phyloP scores from a whole-genome alignment of 2,888 invertebrate genomes.

The Platerodrilus igneus region DNA sequence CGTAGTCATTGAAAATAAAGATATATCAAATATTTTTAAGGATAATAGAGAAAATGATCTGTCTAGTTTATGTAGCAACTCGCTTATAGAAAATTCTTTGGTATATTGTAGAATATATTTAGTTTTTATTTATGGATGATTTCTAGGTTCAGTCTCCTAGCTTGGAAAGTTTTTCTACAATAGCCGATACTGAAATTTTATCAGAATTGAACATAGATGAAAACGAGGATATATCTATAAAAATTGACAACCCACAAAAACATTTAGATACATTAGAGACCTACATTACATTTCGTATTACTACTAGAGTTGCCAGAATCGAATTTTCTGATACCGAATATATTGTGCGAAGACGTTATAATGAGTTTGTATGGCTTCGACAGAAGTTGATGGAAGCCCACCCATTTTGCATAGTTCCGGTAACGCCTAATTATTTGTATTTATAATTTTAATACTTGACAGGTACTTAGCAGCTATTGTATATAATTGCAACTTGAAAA shows the following conservation, averaged over 20 bases:
- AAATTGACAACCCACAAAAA: constrained; percentile 69
- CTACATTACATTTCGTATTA: constrained; percentile 64
- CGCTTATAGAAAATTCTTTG: constrained; percentile 43
- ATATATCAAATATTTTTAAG: constrained; percentile 40
- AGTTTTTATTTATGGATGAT: constrained; percentile 12
- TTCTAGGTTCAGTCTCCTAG: constrained; percentile 55
- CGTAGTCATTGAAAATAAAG: constrained; percentile 47
- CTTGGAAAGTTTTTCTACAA: constrained; percentile 57
- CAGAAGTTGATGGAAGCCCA: constrained; percentile 61
- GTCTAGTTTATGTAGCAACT: constrained; percentile 41
- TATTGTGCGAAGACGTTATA: constrained; percentile 62
- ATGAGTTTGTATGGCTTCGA: constrained; percentile 67
- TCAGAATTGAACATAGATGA: constrained; percentile 54
- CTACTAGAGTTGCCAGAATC: constrained; percentile 61
- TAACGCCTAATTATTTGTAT: no score
- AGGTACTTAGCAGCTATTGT: no score
- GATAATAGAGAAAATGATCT: constrained; percentile 41
- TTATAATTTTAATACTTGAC: no score
- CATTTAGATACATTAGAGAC: constrained; percentile 67
- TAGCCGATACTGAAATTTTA: constrained; percentile 54
- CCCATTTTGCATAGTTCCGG: constrained; percentile 64
- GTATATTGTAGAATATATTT: constrained; percentile 27
- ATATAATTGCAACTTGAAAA: no score
- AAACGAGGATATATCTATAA: constrained; percentile 57
- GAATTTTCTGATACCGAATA: constrained; percentile 62